Conservation (phyloP, 37 sponge, comb jelly and placozoan genomes). For the Ianthella basta region DNA sequence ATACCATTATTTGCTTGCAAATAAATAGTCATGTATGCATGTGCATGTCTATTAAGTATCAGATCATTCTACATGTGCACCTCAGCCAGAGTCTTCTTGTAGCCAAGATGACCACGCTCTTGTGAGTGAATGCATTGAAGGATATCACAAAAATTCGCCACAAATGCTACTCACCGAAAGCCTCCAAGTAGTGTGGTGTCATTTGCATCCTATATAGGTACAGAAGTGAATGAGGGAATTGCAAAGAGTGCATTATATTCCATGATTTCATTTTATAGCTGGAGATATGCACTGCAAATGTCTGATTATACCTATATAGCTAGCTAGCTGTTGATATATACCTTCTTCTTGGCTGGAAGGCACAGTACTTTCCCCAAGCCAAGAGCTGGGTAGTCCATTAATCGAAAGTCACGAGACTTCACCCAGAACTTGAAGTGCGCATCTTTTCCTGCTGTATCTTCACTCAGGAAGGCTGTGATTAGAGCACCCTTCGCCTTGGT, state of each 20-base stretch:
- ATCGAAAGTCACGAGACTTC: constrained; percentile 7
- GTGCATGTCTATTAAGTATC: too few species aligned
- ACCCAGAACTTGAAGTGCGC: constrained; percentile 16
- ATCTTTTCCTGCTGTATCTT: background rate
- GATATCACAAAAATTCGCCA: constrained; percentile 1
- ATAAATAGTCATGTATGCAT: too few species aligned
- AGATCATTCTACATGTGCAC: background rate
- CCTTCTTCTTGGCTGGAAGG: constrained; percentile 25
- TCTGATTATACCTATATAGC: constrained; percentile 4
- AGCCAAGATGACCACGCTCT: constrained; percentile 6
- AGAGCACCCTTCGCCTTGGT: constrained; percentile 1
- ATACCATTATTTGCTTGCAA: too few species aligned
- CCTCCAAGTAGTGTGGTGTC: constrained; percentile 15
- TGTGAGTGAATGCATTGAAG: background rate
- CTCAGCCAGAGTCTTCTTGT: constrained; percentile 23
- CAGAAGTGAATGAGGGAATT: background rate
- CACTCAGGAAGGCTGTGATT: background rate
- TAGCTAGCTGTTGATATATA: background rate
- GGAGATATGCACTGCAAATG: background rate
- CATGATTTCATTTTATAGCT: background rate
- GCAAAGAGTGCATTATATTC: background rate
- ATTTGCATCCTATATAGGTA: constrained; percentile 16
- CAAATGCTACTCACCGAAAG: constrained; percentile 16
- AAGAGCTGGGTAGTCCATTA: constrained; percentile 13
- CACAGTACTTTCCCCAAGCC: constrained; percentile 4